Base-by-base conservation (phyloP, 2,888 invertebrate species). In the Macaria liturata region DNA sequence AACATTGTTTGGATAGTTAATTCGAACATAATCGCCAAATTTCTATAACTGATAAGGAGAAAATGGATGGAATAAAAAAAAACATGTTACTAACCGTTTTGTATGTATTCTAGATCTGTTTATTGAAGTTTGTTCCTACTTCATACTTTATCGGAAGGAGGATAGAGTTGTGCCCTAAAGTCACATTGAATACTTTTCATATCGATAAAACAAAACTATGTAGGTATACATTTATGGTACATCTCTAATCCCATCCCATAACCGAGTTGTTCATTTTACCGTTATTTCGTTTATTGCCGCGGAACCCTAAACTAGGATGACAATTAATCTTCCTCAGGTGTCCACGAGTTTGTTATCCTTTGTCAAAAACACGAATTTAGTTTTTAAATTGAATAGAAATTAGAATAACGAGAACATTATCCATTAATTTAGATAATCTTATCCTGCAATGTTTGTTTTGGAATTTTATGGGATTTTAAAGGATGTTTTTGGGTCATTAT, bases 321-420 rank as follows among this genome's bases (percentile, higher is more conserved):
- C 60, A 70, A 83, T 88, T 86, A 81, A 86, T 89, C 88, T 89
- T 86, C 76, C 67, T 88, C 84, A 82, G 68, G 60, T 62, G 75
- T 76, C 67, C 57, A 63, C 65, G 78, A 83, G 79, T 85, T 85
- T 86, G 81, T 88, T 86, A 85, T 80, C 72, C 70, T 62, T 68
- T 79, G 80, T 83, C 73, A 66, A 78, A n/a, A 42, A 84, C 84
- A 83, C 69, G 80, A 67, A 78, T 83, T 82, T 71, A 69, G 80
- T 84, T 85, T 86, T 81, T 74, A 78, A 73, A 59, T 49, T 46
- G 44, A 46, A 49, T 49, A 58, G 46, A 57, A 58, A 51, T 55
- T 59, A 58, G 58, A 59, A 59, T 61, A 65, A 49, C 34, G 49
- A 46, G 4, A 53, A 49, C 31, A 30, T 37, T 57, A 54, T 52